These are phyloP conservation scores for silkworm (Bombyx mori) DNA, from an alignment of 1,140 invertebrate genomes.

Conservation along the genomic window DNA sequence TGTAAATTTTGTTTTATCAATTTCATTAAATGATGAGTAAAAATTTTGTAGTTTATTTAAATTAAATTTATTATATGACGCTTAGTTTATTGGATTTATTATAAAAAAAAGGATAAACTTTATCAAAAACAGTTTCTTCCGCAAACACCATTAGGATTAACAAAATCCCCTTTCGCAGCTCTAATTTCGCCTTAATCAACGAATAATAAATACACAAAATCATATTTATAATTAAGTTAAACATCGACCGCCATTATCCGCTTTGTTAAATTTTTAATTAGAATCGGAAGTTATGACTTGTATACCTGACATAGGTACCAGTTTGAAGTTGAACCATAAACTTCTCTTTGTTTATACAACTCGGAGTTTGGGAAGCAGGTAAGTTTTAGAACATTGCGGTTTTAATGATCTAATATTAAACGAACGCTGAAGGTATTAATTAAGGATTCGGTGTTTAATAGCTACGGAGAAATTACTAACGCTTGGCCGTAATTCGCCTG, in stretches of 20 bases:
- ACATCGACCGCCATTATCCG: constrained; percentile 32
- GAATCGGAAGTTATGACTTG: constrained; percentile 50
- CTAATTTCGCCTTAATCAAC: no score
- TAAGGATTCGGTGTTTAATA: constrained; percentile 55
- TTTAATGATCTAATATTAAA: constrained; percentile 70
- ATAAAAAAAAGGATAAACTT: no score
- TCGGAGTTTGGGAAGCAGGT: constrained; percentile 53
- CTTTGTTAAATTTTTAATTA: constrained; percentile 62
- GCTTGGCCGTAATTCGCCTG: constrained; percentile 8
- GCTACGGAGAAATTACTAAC: constrained; percentile 35
- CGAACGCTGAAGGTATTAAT: constrained; percentile 62
- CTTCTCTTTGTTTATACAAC: constrained; percentile 63
- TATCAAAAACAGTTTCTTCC: no score
- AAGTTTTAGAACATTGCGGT: constrained; percentile 65
- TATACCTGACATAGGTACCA: constrained; percentile 53
- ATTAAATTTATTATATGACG: no score
- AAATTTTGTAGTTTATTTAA: no score
- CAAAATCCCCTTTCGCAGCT: no score
- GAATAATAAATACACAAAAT: constrained; percentile 15
- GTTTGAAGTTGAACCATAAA: constrained; percentile 56
- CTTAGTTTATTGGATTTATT: no score
- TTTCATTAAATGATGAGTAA: no score
- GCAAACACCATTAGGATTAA: no score
- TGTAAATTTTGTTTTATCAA: no score
- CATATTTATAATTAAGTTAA: constrained; percentile 25